Conservation (phyloP, 2,888 invertebrate genomes). For the Mesorhabditis spiculigera region DNA sequence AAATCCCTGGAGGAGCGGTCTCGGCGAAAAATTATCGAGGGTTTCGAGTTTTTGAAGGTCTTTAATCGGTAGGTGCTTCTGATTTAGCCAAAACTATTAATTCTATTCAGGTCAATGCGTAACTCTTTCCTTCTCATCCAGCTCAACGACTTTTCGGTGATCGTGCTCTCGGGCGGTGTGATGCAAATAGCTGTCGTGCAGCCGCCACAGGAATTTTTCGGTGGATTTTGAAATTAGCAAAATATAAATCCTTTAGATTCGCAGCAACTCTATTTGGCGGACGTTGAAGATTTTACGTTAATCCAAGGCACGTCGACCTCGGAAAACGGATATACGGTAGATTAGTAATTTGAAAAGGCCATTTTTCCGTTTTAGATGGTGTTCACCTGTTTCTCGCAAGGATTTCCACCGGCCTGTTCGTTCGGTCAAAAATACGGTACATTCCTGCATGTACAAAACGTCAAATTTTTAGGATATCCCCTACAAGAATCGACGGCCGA, state of each 20-base stretch:
- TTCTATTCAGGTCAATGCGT: neutral
- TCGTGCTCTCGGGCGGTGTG: neutral
- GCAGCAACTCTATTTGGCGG: neutral
- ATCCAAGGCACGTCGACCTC: neutral
- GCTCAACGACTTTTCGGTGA: neutral
- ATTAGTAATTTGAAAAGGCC: neutral
- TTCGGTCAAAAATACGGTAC: neutral
- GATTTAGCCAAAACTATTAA: too few relatives aligned
- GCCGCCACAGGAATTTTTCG: conserved; percentile 5
- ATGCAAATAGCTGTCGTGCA: neutral
- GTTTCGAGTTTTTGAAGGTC: neutral
- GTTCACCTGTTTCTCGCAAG: neutral
- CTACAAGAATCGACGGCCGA: neutral
- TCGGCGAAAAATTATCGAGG: neutral
- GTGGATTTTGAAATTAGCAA: neutral
- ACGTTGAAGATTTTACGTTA: neutral
- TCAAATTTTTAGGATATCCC: too few relatives aligned
- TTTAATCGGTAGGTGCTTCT: too few relatives aligned
- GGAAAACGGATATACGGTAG: neutral
- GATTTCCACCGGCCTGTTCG: neutral
- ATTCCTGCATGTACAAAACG: too few relatives aligned
- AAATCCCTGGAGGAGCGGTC: neutral
- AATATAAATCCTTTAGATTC: neutral
- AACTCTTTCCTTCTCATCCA: neutral
- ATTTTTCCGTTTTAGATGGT: neutral